These are phyloP conservation scores for Heliconius ismenius DNA, from an alignment of 2,888 invertebrate genomes.

Conservation along the genomic window DNA sequence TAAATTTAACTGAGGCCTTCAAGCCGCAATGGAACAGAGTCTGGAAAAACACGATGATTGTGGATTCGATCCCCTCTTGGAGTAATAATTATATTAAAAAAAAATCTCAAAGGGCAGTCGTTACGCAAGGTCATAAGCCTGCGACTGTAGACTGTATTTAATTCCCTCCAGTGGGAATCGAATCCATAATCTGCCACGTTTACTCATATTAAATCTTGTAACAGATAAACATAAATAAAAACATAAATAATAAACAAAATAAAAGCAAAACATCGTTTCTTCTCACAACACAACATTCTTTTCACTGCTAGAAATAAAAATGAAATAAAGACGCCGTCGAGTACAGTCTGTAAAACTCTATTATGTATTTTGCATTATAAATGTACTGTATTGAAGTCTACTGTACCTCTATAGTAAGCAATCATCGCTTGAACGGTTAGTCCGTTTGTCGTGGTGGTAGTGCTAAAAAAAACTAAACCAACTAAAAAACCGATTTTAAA, in stretches of 20 bases:
- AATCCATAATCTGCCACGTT: background rate
- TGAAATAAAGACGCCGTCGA: constrained; percentile 8
- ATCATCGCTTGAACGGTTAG: constrained; percentile 23
- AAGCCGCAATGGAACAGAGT: background rate
- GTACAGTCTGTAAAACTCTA: constrained; percentile 26
- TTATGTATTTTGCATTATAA: constrained; percentile 36
- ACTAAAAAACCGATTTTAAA: no score
- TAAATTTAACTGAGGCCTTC: background rate
- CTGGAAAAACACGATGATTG: background rate
- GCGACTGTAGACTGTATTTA: no score
- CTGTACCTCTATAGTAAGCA: constrained; percentile 16
- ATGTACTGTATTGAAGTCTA: constrained; percentile 28
- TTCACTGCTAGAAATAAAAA: constrained; percentile 15
- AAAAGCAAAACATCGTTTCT: background rate
- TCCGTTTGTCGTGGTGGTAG: constrained; percentile 10
- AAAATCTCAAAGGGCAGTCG: no score
- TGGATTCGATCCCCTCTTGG: background rate
- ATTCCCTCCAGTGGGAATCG: no score
- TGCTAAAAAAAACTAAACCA: background rate
- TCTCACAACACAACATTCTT: background rate
- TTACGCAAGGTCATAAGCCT: no score
- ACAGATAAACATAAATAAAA: no score
- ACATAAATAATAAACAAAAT: background rate
- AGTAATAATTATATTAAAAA: no score
- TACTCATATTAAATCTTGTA: no score